Base-by-base conservation (phyloP, 2,113 vertebrate species). In the Origma solitaria region DNA sequence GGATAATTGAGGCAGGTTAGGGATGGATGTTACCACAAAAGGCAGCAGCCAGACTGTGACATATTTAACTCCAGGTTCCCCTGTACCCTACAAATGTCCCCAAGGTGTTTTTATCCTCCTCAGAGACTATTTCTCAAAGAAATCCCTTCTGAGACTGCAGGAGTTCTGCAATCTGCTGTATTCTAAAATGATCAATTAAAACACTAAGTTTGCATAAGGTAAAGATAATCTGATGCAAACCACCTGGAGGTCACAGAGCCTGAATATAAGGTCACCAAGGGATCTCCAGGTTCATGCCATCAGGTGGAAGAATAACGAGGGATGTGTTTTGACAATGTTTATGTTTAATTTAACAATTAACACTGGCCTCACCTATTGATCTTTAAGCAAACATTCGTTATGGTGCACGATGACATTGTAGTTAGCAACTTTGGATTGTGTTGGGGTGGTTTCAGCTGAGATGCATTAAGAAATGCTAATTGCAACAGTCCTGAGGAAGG, bases 331-430 rank as follows among this genome's bases (percentile, higher is more conserved):
- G 92, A 79, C 75, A 96, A 93, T 91, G 78, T 92, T 97, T 92
- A 80, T 90, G 88, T 94, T 96, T 95, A 94, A 92, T 96, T 88
- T 96, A 91, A 70, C 88, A 95, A 95, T 96, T 96, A 79, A 96
- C 94, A 95, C 79, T 22, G 83, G 83, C 49, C 75, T 94, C 88
- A 80, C 94, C 92, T 96, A 96, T 95, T 97, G 91, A 96, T 96
- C 94, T 95, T 79, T 95, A 66, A 31, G 88, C 88, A 95, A 98
- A 92, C 77, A 95, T 61, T 93, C 15, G 70, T 92, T 88, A 84
- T 5, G 66, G 57, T 49, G 73, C 44, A 53, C 22, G 78, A 93
- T 92, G 91, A 92, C 86, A 95, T 96, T 91, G 93, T 90, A 88
- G 91, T 94, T 94, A 73, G 94, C 77, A 93, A 91, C 75, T 95